Base-by-base conservation (phyloP, 2,113 vertebrate genomes). In the Carassius auratus region DNA sequence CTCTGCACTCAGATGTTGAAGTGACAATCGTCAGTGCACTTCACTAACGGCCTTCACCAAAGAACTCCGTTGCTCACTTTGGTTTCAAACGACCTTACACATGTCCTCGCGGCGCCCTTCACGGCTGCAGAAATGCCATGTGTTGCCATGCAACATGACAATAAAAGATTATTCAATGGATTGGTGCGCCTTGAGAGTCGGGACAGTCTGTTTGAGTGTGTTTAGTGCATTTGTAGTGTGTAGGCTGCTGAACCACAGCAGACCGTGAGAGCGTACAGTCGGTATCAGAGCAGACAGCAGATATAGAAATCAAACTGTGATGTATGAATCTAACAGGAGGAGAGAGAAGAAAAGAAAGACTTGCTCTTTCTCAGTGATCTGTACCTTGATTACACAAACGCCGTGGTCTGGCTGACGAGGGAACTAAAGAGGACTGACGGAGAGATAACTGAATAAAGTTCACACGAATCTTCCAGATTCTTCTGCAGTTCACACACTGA, bases 301-400 rank as follows among this genome's bases (percentile, higher is more conserved):
- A 73, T 83, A 83, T 42, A 83, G 33, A 57, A 30, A 71, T 73
- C 50, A 83, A 74, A 59, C 81, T 17, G 68, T 17, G 81, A 73
- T 14, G 50, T 8, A 6, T 59, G 10, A 59, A 59, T 83, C 81
- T 71, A 30, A 73, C 33, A 73, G 48, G 42, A 4, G 14, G 21
- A 76, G n/a, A 45, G 2, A n/a, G 62, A 69, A 66, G 23, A 33
- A 71, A 33, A 76, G 36, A 71, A 1, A 48, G 59, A 33, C 30
- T 1, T 4, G 0, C 13, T n/a, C 50, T n/a, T 23, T 57, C 78
- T 42, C 68, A 5, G 30, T 42, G 21, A 69, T 86, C 71, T 62
- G 68, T 10, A 75, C 36, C 82, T 86, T 78, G 50, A 64, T 61
- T 38, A 55, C 52, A 13, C 12, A 3, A 30, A 64, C 13, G 26